Conservation (phyloP, 2,888 invertebrate species). For the Thyatira batis region DNA sequence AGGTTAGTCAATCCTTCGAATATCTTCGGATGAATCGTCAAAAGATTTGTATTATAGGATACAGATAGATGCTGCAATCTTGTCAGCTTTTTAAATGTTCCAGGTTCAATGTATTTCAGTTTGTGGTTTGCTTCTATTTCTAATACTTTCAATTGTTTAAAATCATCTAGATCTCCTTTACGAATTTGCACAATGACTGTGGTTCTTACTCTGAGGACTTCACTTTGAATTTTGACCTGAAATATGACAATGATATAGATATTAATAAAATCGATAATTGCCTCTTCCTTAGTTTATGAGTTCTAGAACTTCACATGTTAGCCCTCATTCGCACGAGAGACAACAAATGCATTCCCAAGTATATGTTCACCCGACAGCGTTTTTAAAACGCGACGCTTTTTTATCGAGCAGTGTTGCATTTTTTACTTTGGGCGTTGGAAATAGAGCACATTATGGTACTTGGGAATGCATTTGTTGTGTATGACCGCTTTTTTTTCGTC, state of each 20-base stretch:
- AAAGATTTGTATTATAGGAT: conserved; percentile 77
- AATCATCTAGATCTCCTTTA: conserved; percentile 64
- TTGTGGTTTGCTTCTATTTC: conserved; percentile 81
- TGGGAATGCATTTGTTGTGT: too few species aligned
- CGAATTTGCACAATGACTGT: conserved; percentile 70
- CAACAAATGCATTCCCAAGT: too few species aligned
- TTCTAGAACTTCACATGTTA: too few species aligned
- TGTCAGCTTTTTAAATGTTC: conserved; percentile 72
- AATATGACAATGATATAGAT: conserved; percentile 28
- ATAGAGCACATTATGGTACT: too few species aligned
- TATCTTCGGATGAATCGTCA: conserved; percentile 59
- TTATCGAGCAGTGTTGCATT: too few species aligned
- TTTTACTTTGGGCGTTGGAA: too few species aligned
- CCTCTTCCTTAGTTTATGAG: too few species aligned
- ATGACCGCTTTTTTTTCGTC: too few species aligned
- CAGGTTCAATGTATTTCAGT: conserved; percentile 71
- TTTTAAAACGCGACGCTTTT: too few species aligned
- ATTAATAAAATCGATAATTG: background rate
- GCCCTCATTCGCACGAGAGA: too few species aligned
- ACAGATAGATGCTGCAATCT: conserved; percentile 78
- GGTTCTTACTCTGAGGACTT: conserved; percentile 71
- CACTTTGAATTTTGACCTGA: conserved; percentile 60
- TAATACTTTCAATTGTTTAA: conserved; percentile 63
- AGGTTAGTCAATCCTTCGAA: conserved; percentile 80
- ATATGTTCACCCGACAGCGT: too few species aligned